A percentile compares a stretch with the other conserved stretches of the same genome.
Evolutionary conservation across 1,140 invertebrate genomes (phyloP).

Genomic region (Panagrolaimus sp.): DNA sequence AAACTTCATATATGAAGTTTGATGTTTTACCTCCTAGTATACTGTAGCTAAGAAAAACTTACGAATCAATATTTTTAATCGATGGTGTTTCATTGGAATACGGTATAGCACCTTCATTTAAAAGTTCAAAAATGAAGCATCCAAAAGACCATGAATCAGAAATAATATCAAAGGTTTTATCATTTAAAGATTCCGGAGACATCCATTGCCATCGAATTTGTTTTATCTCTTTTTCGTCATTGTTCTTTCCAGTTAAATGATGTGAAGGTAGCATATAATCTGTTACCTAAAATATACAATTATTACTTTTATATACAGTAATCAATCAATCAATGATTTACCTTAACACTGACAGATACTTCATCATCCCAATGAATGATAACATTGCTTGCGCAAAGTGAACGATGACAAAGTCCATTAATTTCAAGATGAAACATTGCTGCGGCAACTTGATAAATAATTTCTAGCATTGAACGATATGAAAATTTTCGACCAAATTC

Average conservation of each 20-base stretch:
- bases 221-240: background rate
- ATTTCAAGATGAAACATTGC: slow-evolving; percentile 8
- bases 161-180: background rate
- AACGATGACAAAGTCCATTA: slow-evolving; percentile 1
- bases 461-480: background rate
- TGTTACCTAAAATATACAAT: background rate
- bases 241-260: background rate
- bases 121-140: background rate
- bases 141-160: slow-evolving; percentile 4
- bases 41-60: background rate
- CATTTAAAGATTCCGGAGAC: background rate
- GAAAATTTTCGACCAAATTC: background rate
- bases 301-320: too few species aligned
- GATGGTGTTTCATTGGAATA: background rate
- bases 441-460: background rate
- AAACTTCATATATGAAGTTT: too few species aligned
- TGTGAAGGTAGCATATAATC: slow-evolving; percentile 14
- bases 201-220: slow-evolving; percentile 7
- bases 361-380: slow-evolving; percentile 13
- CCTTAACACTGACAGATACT: background rate
- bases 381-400: background rate
- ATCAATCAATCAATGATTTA: too few species aligned
- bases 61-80: slow-evolving; percentile 7
- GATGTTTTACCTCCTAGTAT: too few species aligned
- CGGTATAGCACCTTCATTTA: background rate